Evolutionary conservation across 2,113 vertebrate genomes (phyloP), one percentile per base, ranked within the genome.

Genomic region (Andinoacara biseriatus): DNA sequence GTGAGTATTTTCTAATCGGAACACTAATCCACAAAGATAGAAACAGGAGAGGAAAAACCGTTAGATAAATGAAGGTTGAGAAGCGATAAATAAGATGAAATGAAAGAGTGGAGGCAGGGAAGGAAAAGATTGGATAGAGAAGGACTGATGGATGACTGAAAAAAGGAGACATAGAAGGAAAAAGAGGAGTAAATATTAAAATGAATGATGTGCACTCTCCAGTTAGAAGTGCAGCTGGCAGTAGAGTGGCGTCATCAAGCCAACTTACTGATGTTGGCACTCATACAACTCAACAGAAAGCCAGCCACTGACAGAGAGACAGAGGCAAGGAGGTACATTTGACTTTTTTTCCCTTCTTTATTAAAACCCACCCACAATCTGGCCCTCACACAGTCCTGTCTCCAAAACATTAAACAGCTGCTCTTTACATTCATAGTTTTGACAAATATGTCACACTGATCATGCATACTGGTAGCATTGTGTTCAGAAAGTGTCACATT

Each of bases 161-260:
- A 22, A 67, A 40, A 79, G 58, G 62, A 59, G 63, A 78, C 46
- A 38, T 13, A 58, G 58, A 67, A 15, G 22, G 54, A 58, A 46
- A 57, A 80, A 58, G 22, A 72, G 69, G 61, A 52, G 81, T n/a
- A 63, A 87, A 82, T 86, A 91, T 88, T 82, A 91, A 91, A 91
- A 91, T 90, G 90, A 90, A 80, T 90, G 82, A 91, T 89, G 85
- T 87, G 88, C 76, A 82, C 76, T 91, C 79, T 88, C 22, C 63
- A 78, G 60, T 81, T 82, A 87, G 79, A 87, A 87, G 87, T 88
- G 90, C 87, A 85, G 87, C 88, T 92, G 91, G 91, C 90, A 90
- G 85, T 76, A 59, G 83, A 89, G 82, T 49, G 43, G 46, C 43
- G 52, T 80, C 76, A 54, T 80, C 69, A 52, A 91, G 85, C 87